Conservation (phyloP, 2,797 vertebrate species). For the Eutrigla gurnardus region DNA sequence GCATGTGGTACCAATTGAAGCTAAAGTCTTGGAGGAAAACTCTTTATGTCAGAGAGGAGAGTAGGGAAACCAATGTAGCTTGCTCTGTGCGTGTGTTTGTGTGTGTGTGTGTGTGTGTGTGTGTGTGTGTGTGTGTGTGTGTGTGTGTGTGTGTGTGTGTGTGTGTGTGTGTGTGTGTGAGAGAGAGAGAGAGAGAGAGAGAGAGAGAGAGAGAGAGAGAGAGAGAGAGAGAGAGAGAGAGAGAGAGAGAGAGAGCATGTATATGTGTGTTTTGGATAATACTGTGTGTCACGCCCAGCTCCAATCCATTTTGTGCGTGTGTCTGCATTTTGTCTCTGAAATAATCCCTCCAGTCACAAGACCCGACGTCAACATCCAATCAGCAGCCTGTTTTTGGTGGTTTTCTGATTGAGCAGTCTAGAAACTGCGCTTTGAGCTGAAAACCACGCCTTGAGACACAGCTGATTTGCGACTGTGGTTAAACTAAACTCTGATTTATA, state of each 20-base stretch:
- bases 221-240: too few species aligned
- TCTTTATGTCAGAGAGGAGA: conserved; percentile 46
- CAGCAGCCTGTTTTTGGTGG: conserved; percentile 39
- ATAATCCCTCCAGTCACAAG: conserved; percentile 55
- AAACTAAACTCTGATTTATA: conserved; percentile 49
- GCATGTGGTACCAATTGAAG: conserved; percentile 70
- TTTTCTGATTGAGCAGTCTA: conserved; percentile 59
- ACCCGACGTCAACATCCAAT: conserved; percentile 57
- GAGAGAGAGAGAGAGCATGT: too few species aligned
- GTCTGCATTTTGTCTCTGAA: conserved; percentile 15
- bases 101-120: conserved; percentile 19
- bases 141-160: conserved; percentile 8
- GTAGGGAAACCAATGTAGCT: conserved; percentile 30
- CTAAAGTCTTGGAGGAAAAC: conserved; percentile 56
- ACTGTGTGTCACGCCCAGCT: conserved; percentile 39
- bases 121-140: background rate
- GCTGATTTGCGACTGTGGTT: conserved; percentile 55
- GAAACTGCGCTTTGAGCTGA: conserved; percentile 43
- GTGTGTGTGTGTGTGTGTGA: conserved; percentile 24
- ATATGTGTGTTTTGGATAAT: conserved; percentile 13
- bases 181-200: too few species aligned
- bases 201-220: too few species aligned
- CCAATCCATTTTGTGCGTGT: conserved; percentile 16
- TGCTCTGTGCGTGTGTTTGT: conserved; percentile 20
- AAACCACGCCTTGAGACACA: conserved; percentile 51